These are phyloP conservation scores for Adelognathus sp. DNA, from an alignment of 2,888 invertebrate species.

Conservation along the genomic window DNA sequence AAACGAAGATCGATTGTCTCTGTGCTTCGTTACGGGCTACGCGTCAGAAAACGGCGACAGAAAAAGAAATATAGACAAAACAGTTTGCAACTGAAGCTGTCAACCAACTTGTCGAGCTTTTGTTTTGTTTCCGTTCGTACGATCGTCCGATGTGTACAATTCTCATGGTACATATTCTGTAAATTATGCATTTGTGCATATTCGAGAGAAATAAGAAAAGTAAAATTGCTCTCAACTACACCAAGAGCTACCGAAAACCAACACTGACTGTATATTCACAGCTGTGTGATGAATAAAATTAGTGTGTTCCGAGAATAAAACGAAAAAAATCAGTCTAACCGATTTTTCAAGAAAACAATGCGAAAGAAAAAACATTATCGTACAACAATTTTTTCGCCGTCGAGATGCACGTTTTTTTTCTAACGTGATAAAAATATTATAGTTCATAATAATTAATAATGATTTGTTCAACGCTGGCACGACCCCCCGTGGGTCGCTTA, in stretches of 20 bases:
- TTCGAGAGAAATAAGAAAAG: neutral
- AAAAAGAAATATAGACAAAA: constrained; percentile 5
- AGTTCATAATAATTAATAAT: constrained; percentile 1
- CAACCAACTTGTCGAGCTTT: constrained; percentile 11
- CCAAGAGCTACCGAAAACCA: constrained; percentile 41
- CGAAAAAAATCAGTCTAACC: constrained; percentile 40
- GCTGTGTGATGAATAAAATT: constrained; percentile 34
- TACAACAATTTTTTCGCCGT: constrained; percentile 46
- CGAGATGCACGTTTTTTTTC: constrained; percentile 30
- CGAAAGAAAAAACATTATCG: constrained; percentile 26
- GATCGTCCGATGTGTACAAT: constrained; percentile 6
- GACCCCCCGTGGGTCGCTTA: constrained; percentile 10
- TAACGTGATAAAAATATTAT: constrained; percentile 33
- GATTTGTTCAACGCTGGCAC: constrained; percentile 49
- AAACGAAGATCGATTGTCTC: constrained; percentile 39
- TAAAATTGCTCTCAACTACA: constrained; percentile 5
- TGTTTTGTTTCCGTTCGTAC: constrained; percentile 15
- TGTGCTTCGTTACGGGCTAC: constrained; percentile 27
- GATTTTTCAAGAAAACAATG: no score
- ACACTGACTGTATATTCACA: constrained; percentile 36
- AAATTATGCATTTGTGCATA: constrained; percentile 8
- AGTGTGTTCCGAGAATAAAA: constrained; percentile 11
- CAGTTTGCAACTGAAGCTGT: constrained; percentile 5
- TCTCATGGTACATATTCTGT: neutral
- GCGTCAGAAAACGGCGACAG: constrained; percentile 1